A percentile compares a stretch with the other conserved stretches of the same genome.
Evolutionary conservation across 2,113 vertebrate genomes (phyloP).

Genomic region (Mesembrinibis cayennensis): DNA sequence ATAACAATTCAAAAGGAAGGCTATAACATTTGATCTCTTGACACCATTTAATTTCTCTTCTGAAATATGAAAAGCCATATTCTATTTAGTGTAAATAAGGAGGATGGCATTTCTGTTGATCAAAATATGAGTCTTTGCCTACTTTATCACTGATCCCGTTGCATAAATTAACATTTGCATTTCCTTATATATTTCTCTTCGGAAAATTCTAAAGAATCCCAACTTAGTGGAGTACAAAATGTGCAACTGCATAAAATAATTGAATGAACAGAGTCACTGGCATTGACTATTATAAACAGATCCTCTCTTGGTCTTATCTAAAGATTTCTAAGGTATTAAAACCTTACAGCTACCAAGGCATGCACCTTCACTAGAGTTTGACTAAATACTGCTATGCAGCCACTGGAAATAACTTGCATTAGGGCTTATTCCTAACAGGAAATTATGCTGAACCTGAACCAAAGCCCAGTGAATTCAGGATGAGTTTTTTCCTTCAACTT

Average conservation of each 20-base stretch:
- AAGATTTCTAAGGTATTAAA: slow-evolving; percentile 13
- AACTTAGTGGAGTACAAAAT: background rate
- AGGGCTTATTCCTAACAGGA: slow-evolving; percentile 1
- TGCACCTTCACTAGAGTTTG: background rate
- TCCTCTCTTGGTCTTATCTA: background rate
- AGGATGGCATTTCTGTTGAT: background rate
- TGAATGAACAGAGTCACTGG: background rate
- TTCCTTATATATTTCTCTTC: background rate
- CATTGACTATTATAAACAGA: background rate
- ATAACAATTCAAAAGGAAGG: background rate
- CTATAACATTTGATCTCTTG: background rate
- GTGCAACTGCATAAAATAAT: background rate
- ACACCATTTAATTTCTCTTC: background rate
- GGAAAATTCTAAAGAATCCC: background rate
- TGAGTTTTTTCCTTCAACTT: background rate
- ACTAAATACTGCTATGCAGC: background rate
- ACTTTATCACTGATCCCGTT: background rate
- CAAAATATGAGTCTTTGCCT: background rate
- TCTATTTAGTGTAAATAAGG: background rate
- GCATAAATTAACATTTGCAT: background rate
- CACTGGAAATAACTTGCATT: slow-evolving; percentile 31
- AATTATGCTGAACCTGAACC: slow-evolving; percentile 27
- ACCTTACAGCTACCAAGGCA: background rate
- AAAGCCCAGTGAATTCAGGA: background rate
- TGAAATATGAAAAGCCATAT: background rate